Conservation (phyloP, 2,797 vertebrate species). For the Silurus lanzhouensis region DNA sequence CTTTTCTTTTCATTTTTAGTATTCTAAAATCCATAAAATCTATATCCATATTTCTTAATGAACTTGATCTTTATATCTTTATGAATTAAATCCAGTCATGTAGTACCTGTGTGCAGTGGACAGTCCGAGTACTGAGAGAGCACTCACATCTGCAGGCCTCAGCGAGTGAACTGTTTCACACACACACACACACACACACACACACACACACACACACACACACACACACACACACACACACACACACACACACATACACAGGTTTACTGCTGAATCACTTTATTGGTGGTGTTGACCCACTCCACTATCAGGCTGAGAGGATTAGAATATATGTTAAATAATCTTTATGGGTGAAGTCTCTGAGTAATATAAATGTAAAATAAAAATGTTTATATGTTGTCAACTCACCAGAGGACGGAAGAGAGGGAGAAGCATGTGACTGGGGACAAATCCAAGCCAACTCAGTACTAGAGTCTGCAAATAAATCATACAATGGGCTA, state of each 20-base stretch:
- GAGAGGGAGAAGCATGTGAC: constrained; percentile 3
- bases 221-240: neutral
- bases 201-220: neutral
- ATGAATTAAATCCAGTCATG: neutral
- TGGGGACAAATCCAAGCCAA: constrained; percentile 11
- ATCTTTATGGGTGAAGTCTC: neutral
- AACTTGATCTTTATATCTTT: neutral
- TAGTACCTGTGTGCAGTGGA: constrained; percentile 37
- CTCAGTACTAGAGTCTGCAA: constrained; percentile 4
- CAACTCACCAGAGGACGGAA: constrained; percentile 44
- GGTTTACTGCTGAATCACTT: constrained; percentile 9
- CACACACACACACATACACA: neutral
- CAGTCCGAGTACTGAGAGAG: constrained; percentile 45
- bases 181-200: neutral
- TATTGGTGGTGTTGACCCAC: neutral
- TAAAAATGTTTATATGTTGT: neutral
- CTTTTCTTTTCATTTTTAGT: neutral
- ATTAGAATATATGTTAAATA: neutral
- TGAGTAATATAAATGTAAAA: neutral
- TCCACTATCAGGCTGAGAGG: neutral
- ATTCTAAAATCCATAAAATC: neutral
- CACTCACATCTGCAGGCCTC: constrained; percentile 46
- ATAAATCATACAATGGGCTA: neutral
- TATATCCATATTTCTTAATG: neutral
- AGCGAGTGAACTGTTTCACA: constrained; percentile 46